A percentile compares a stretch with the other conserved stretches of the same genome.
phyloP scores from a whole-genome alignment of 2,888 invertebrate species.

The Ormyrus labotus region DNA sequence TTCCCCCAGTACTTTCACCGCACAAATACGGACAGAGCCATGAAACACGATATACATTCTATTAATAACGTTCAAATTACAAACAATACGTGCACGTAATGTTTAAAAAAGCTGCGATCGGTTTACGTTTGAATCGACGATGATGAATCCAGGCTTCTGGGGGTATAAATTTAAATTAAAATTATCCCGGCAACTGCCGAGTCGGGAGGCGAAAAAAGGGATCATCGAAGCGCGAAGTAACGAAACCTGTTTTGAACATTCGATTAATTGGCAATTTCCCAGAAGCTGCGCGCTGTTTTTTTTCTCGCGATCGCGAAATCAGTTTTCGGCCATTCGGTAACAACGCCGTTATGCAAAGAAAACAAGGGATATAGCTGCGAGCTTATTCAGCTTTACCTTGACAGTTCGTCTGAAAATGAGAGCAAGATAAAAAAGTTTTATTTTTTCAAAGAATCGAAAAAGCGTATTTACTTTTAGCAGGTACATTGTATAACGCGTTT shows the following conservation, averaged over 20 bases:
- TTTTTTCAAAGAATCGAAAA: too few relatives aligned
- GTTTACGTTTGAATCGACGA: conserved; percentile 16
- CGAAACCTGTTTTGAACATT: conserved; percentile 15
- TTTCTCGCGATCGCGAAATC: conserved; percentile 7
- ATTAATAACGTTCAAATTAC: conserved; percentile 31
- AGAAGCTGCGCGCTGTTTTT: background rate
- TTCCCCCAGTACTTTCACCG: conserved; percentile 32
- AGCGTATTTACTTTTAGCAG: too few relatives aligned
- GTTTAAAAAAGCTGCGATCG: background rate
- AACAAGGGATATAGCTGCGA: too few relatives aligned
- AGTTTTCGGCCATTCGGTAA: conserved; percentile 3
- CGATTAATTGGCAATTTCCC: conserved; percentile 43
- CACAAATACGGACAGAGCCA: background rate
- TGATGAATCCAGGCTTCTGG: conserved; percentile 19
- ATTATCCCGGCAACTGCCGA: conserved; percentile 1
- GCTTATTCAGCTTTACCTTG: too few relatives aligned
- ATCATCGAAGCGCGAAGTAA: conserved; percentile 7
- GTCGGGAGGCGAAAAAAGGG: background rate
- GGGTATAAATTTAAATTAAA: conserved; percentile 27
- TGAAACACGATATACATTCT: conserved; percentile 30
- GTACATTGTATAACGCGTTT: too few relatives aligned
- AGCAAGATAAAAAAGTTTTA: too few relatives aligned
- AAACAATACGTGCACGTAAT: background rate
- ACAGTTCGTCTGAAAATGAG: too few relatives aligned
- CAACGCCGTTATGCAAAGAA: too few relatives aligned